Conservation (phyloP, 2,113 vertebrate species). For the Callorhinus ursinus region DNA sequence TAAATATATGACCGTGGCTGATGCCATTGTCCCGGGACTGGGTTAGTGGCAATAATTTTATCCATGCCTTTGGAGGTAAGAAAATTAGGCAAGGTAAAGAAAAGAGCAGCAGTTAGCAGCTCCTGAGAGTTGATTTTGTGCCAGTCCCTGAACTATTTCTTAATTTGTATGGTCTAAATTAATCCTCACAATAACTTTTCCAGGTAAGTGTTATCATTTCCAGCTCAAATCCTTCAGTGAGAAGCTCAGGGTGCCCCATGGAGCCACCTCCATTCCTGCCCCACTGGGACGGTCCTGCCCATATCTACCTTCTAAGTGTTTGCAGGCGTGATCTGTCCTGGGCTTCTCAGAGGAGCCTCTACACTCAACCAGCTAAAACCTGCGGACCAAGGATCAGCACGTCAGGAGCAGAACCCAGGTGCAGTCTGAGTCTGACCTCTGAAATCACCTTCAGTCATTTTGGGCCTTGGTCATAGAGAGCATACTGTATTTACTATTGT, state of each 20-base stretch:
- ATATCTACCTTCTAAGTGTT: too few relatives aligned
- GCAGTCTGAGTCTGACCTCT: background rate
- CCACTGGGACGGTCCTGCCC: background rate
- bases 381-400: background rate
- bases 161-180: too few relatives aligned
- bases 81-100: background rate
- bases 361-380: background rate
- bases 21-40: background rate
- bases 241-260: accelerated
- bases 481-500: background rate
- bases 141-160: too few relatives aligned
- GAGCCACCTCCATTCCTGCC: background rate
- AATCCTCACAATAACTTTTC: accelerated
- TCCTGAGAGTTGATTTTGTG: accelerated
- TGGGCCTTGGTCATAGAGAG: background rate
- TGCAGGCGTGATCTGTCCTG: background rate
- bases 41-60: background rate
- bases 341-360: background rate
- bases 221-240: background rate
- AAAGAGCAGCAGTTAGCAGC: background rate
- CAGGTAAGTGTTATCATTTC: accelerated
- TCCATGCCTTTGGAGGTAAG: background rate
- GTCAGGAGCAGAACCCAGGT: background rate
- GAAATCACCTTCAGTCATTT: background rate
- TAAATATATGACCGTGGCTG: too few relatives aligned